Evolutionary conservation across 1,140 invertebrate species (phyloP).

Genomic region (Mercenaria mercenaria): DNA sequence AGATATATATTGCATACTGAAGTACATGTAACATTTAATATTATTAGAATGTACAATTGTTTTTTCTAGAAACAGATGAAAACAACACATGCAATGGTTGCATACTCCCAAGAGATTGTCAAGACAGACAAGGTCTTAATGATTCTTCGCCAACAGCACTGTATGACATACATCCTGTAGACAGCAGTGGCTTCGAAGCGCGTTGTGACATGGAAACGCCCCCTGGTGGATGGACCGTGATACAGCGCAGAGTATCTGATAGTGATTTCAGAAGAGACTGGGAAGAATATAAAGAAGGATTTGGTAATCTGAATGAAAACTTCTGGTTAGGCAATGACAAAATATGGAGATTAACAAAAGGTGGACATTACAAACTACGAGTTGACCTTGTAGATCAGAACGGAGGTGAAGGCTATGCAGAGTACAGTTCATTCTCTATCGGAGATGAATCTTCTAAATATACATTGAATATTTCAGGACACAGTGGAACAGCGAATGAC

Average conservation of each 20-base stretch:
- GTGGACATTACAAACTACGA: background rate
- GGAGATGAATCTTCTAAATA: background rate
- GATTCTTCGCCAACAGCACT: background rate
- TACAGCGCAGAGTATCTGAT: slow-evolving; percentile 93
- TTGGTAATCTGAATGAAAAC: slow-evolving; percentile 84
- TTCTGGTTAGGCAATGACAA: slow-evolving; percentile 39
- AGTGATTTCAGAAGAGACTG: slow-evolving; percentile 96
- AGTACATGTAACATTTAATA: no score
- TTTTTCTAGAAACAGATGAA: no score
- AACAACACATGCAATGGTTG: background rate
- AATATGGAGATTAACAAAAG: slow-evolving; percentile 86
- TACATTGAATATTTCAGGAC: background rate
- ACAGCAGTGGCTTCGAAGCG: background rate
- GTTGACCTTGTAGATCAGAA: slow-evolving; percentile 8
- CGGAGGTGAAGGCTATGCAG: background rate
- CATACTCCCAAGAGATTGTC: background rate
- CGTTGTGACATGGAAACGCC: slow-evolving; percentile 77
- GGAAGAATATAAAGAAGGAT: slow-evolving; percentile 89
- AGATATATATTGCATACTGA: no score
- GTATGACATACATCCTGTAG: background rate
- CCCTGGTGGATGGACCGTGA: slow-evolving; percentile 94
- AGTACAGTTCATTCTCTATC: slow-evolving; percentile 6
- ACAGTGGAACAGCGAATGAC: background rate
- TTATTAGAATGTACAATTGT: no score
- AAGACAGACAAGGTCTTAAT: background rate